Base-by-base conservation (phyloP, 1,140 invertebrate species). In the Melitaea cinxia region DNA sequence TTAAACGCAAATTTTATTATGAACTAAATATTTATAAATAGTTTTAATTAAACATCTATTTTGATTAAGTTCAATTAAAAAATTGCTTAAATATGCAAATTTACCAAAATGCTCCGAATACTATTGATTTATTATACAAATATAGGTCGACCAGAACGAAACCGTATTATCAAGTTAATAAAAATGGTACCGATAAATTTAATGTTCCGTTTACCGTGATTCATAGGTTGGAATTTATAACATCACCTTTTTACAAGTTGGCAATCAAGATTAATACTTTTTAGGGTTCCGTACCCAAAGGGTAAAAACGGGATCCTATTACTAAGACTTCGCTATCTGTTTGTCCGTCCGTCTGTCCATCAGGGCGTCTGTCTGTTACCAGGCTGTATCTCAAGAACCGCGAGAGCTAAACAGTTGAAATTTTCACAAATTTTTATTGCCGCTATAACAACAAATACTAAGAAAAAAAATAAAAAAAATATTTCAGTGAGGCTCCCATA, bases 81-180 rank as follows among this genome's bases (percentile, higher is more conserved):
- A 42, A 42, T 42, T 19, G 37, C 15, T 42, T 15, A 42, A 42
- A 42, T 42, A 42, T 42, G 37, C 14, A 4, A 42, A 42, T 42
- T 7, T 2, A 3, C 7, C 0, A 15, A 42, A 42, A 42, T 42
- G 37, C 15, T 42, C 37, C 37, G 7, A 42, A 42, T 42, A 42
- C 0, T 1, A 14, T 17, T 42, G 37, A 42, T 42, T 42, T 42
- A 42, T 42, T 17, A 1, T 5, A 5, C 4, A 42, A 15, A 42
- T 17, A 14, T 42, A 15, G 37, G 14, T 7, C 35, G n/a, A n/a
- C 9, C 15, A 6, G 7, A 9, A 12, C 15, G 37, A 42, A 42
- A 42, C 37, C 37, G 15, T 42, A 19, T 42, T 17, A 42, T 42
- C 15, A 42, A 17, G 15, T 15, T 17, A 42, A 15, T 42, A 42